phyloP scores from a whole-genome alignment of 2,113 vertebrate genomes.

The Phyllopteryx taeniolatus region DNA sequence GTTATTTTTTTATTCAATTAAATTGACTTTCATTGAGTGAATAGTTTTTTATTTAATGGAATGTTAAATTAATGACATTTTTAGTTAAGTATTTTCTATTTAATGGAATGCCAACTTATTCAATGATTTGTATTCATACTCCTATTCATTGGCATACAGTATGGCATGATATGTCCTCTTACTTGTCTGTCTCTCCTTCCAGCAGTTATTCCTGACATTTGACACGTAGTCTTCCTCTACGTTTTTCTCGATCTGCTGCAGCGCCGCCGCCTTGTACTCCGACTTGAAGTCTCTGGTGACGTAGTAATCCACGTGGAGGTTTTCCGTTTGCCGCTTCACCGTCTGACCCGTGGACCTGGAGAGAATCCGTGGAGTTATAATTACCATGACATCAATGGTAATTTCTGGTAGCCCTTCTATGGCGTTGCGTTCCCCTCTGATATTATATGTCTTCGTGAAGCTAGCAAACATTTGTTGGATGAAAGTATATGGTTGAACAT shows the following conservation, averaged over 20 bases:
- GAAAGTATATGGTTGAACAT: no score
- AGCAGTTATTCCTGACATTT: conserved; percentile 94
- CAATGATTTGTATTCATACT: no score
- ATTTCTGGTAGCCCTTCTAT: no score
- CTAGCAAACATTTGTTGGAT: not conserved
- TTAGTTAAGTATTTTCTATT: no score
- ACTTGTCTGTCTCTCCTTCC: conserved; percentile 98
- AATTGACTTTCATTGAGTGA: no score
- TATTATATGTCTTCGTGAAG: not conserved
- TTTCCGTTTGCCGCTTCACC: conserved; percentile 89
- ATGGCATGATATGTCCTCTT: conserved; percentile 52
- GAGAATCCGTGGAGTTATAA: not conserved
- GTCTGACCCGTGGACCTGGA: conserved; percentile 88
- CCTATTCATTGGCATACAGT: no score
- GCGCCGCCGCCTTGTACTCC: conserved; percentile 84
- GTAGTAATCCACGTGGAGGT: conserved; percentile 86
- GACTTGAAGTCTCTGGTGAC: conserved; percentile 93
- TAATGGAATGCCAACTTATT: no score
- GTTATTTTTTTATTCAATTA: no score
- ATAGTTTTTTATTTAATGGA: no score
- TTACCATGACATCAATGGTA: not conserved
- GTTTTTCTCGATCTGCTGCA: conserved; percentile 93
- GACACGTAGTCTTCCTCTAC: conserved; percentile 96
- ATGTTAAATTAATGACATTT: no score
- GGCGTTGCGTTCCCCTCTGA: no score